Conservation (phyloP, 2,797 vertebrate genomes). For the Emydoidea blandingii region DNA sequence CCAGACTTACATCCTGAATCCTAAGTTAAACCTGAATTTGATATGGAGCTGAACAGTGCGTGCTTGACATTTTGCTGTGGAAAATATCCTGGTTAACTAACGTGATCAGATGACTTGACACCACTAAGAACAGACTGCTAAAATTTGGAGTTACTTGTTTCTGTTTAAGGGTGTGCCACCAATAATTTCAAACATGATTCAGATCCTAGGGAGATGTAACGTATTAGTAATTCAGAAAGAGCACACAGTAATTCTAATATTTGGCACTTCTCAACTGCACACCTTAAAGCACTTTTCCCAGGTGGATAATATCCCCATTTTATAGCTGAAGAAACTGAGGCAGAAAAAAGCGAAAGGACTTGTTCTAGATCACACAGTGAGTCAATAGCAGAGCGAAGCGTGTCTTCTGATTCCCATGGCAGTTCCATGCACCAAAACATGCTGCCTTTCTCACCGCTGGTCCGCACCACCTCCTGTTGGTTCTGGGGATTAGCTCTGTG, state of each 20-base stretch:
- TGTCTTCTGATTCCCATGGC: too few species aligned
- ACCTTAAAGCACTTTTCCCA: background rate
- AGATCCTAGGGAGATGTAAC: background rate
- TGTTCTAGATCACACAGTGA: fast-evolving
- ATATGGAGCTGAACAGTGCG: background rate
- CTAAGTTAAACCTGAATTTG: background rate
- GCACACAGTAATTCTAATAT: background rate
- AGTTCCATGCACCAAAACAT: background rate
- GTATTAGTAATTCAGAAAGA: background rate
- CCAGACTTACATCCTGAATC: background rate
- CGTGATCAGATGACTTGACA: background rate
- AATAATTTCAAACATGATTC: background rate
- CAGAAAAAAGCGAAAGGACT: background rate
- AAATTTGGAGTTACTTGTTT: background rate
- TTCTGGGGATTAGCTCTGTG: background rate
- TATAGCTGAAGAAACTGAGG: background rate
- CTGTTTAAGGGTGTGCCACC: background rate
- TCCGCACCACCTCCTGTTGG: fast-evolving
- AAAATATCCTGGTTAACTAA: background rate
- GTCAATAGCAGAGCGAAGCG: background rate
- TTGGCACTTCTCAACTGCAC: background rate
- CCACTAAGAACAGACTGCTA: background rate
- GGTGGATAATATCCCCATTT: background rate
- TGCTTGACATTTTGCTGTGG: background rate
- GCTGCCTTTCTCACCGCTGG: too few species aligned